Evolutionary conservation across 2,113 vertebrate species (phyloP).

Genomic region (Halichoerus grypus): DNA sequence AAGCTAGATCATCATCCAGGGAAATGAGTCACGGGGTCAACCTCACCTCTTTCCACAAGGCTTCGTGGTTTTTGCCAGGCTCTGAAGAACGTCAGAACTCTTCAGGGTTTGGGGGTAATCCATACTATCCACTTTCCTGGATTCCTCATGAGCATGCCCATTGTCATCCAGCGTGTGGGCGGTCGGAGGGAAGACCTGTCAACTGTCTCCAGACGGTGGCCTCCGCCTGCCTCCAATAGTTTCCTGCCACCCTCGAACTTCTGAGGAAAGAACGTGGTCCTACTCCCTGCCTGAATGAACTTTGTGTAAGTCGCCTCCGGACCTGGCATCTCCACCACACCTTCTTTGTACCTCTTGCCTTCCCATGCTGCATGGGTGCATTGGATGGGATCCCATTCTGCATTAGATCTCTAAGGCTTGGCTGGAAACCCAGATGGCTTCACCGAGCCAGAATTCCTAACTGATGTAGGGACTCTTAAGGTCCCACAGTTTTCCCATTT

Average conservation of each 20-base stretch:
- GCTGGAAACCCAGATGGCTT: not conserved
- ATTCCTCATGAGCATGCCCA: not conserved
- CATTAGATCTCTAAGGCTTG: not conserved
- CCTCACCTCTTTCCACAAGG: not conserved
- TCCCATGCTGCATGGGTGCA: not conserved
- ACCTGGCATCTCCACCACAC: not conserved
- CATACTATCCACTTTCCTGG: not conserved
- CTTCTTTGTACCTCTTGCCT: not conserved
- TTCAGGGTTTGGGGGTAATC: not conserved
- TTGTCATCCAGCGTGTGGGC: accelerated
- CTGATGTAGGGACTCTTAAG: not conserved
- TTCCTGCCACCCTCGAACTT: not conserved
- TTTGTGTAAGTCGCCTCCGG: not conserved
- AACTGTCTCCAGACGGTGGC: accelerated
- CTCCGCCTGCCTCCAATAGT: not conserved
- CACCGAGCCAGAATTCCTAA: not conserved
- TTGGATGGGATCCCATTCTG: not conserved
- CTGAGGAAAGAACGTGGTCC: not conserved
- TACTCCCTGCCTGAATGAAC: no score
- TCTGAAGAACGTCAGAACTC: not conserved
- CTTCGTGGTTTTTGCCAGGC: accelerated
- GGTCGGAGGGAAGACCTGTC: not conserved
- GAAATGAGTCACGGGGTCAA: not conserved
- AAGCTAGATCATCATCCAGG: not conserved
- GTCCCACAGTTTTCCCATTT: not conserved